A percentile compares a stretch with the other conserved stretches of the same genome.
These are phyloP conservation scores for Ahaetulla prasina DNA, from an alignment of 2,113 vertebrate genomes.

Conservation along the genomic window DNA sequence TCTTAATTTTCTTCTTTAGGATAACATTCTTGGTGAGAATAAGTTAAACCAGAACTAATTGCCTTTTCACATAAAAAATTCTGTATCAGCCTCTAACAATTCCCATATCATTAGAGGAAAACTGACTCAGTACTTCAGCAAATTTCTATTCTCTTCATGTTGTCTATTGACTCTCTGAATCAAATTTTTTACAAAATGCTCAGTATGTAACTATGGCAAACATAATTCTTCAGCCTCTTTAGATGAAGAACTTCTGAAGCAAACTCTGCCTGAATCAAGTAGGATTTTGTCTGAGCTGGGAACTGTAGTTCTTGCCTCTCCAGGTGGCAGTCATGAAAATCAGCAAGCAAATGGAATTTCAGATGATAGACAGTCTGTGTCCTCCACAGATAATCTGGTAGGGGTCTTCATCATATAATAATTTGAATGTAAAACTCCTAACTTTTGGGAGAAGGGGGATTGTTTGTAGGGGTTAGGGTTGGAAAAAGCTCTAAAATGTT, in stretches of 20 bases:
- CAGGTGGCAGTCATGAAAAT: slow-evolving; percentile 65
- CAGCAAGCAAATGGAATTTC: slow-evolving; percentile 88
- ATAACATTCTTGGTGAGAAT: not conserved
- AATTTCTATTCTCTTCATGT: not conserved
- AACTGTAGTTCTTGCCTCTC: slow-evolving; percentile 53
- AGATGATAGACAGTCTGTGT: slow-evolving; percentile 89
- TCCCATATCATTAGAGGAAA: not conserved
- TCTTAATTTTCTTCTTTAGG: not conserved
- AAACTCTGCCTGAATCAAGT: slow-evolving; percentile 35
- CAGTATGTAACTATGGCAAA: not conserved
- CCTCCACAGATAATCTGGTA: slow-evolving; percentile 92
- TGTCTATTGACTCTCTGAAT: not conserved
- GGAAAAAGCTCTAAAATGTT: not conserved
- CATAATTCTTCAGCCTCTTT: slow-evolving; percentile 35
- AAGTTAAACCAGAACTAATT: not conserved
- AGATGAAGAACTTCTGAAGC: slow-evolving; percentile 69
- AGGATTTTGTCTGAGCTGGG: slow-evolving; percentile 43
- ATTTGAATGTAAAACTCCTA: not conserved
- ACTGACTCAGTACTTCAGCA: not conserved
- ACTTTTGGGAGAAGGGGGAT: not conserved
- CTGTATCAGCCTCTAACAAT: not conserved
- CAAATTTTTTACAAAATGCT: not conserved
- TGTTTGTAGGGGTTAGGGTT: not conserved
- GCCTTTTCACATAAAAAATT: not conserved
- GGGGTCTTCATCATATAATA: slow-evolving; percentile 3